Conservation (phyloP, 2,113 vertebrate species). For the Sterrhoptilus dennistouni region DNA sequence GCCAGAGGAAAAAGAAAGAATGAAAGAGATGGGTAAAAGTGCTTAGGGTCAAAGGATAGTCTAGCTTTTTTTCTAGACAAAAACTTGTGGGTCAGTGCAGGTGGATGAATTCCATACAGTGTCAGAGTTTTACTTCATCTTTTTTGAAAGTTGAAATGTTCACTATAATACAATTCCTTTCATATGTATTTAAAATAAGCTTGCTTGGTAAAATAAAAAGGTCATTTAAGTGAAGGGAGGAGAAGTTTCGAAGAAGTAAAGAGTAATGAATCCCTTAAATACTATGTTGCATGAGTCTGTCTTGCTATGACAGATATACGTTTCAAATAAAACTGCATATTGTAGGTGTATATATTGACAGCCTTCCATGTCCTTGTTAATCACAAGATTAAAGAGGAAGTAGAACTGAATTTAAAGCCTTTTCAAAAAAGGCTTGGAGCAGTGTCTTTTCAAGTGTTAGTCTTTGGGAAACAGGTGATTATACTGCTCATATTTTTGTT, state of each 20-base stretch:
- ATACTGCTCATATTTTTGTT: conserved; percentile 42
- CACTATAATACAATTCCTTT: neutral
- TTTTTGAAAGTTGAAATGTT: neutral
- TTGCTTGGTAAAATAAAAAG: neutral
- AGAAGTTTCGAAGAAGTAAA: neutral
- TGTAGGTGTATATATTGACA: neutral
- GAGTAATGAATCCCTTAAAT: conserved; percentile 6
- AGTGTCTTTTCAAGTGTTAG: conserved; percentile 3
- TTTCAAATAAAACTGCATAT: conserved; percentile 17
- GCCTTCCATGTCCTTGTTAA: neutral
- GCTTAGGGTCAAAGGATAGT: neutral
- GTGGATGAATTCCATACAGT: neutral
- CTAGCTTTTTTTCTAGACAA: neutral
- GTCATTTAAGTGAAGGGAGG: neutral
- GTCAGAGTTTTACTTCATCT: neutral
- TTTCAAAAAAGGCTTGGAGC: conserved; percentile 11
- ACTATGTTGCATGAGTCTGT: neutral
- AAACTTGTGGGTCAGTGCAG: neutral
- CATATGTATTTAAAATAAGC: neutral
- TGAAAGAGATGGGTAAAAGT: neutral
- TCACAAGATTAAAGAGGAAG: neutral
- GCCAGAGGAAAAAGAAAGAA: neutral
- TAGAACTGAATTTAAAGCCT: neutral
- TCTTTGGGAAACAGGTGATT: conserved; percentile 32
- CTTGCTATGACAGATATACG: neutral